Percentiles rank a stretch among this genome's conserved stretches.
Conservation (phyloP, 2,888 invertebrate species). For the Agrochola litura region DNA sequence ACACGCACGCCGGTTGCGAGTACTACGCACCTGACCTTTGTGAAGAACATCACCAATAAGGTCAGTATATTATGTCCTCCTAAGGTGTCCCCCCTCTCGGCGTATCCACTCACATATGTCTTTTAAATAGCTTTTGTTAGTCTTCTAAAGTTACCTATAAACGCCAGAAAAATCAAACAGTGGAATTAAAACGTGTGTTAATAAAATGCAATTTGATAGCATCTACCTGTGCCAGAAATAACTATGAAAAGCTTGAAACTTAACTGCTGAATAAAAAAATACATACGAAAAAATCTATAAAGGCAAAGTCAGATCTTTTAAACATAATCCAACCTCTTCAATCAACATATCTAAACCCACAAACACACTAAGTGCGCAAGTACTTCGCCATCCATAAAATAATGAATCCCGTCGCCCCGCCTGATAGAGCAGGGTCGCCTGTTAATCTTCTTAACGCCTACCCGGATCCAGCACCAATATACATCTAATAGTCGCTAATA, state of each 20-base stretch:
- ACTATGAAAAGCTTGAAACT: not conserved
- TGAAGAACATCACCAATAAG: not conserved
- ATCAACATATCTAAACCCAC: conserved; percentile 6
- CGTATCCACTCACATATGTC: no score
- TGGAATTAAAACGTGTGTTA: not conserved
- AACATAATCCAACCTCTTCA: not conserved
- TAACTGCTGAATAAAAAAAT: no score
- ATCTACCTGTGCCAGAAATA: not conserved
- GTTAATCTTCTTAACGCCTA: conserved; percentile 67
- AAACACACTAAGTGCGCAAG: conserved; percentile 16
- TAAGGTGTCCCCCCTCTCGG: not conserved
- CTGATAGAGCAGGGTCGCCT: conserved; percentile 60
- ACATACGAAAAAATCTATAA: no score
- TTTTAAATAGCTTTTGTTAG: not conserved
- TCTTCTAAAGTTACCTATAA: not conserved
- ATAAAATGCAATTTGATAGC: not conserved
- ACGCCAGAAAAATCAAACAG: not conserved
- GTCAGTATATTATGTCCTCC: not conserved
- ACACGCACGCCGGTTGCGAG: not conserved
- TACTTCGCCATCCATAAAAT: conserved; percentile 43
- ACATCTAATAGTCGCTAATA: conserved; percentile 62
- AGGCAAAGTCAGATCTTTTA: no score
- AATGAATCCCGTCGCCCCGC: conserved; percentile 48
- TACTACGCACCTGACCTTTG: not conserved
- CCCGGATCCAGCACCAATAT: conserved; percentile 60